Base-by-base conservation (phyloP, 1,140 invertebrate genomes). In the Argopecten irradians region DNA sequence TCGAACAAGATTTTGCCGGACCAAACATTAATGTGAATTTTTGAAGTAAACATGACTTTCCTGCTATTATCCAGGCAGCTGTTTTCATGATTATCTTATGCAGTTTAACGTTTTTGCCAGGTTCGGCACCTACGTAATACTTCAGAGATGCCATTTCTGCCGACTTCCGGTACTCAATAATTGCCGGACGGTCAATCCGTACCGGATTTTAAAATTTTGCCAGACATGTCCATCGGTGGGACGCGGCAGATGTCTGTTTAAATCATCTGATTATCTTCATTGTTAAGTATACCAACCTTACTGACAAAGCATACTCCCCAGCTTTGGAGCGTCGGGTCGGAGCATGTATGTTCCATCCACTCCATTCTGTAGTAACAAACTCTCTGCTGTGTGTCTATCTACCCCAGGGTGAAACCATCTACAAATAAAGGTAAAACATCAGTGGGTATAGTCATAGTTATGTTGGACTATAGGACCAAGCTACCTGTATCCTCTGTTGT, bases 311-410 rank as follows among this genome's bases (percentile, higher is more conserved):
- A 89, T 93, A 93, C 85, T 94, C 94, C 5, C 93, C 91, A 19
- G 87, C 89, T 89, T 92, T 93, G 5, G 93, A 94, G 86, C 94
- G 94, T 7, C 34, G 5, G 92, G 92, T 86, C 94, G 89, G 41
- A 95, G 88, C 39, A 95, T 88, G 71, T 94, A 95, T 22, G 93
- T 94, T 28, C 94, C 94, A 87, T 95, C 93, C 33, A 91, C 88
- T 5, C 93, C 94, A 90, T 95, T 95, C 83, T 94, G 93, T 86
- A 95, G 86, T 13, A 95, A 89, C 83, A 95, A 91, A 90, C 93
- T 95, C 84, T 95, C 94, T 28, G 94, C 94, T 82, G 94, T 92
- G 71, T 95, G 94, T 41, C 94, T 86, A 39, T 91, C 92, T 34
- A 92, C 83, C 71, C 90, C 91, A 22, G 94, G 94, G 86, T 95